These are phyloP conservation scores for Gryllus bimaculatus DNA, from an alignment of 1,140 invertebrate genomes.

Conservation along the genomic window DNA sequence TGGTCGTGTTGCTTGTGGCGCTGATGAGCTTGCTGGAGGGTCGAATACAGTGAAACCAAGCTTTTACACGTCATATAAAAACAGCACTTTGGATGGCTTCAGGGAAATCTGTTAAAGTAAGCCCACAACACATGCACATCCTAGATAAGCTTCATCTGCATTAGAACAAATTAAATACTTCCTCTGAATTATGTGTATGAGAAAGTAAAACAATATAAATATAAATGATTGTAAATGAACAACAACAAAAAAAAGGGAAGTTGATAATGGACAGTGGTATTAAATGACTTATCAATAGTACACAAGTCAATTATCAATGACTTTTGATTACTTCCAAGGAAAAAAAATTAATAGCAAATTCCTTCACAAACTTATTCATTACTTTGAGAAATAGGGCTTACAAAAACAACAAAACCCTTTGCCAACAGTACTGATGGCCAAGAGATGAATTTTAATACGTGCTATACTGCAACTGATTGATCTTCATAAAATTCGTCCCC, in stretches of 20 bases:
- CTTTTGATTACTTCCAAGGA: too few species aligned
- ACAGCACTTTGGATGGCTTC: background rate
- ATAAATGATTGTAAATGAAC: too few species aligned
- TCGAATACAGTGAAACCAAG: constrained; percentile 4
- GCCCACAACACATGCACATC: background rate
- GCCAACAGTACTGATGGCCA: background rate
- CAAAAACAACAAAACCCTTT: background rate
- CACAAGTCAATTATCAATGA: too few species aligned
- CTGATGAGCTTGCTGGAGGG: background rate
- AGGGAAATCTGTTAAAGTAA: background rate
- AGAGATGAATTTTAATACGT: background rate
- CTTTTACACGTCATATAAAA: background rate
- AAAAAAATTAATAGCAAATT: too few species aligned
- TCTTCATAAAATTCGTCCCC: background rate
- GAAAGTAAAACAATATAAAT: too few species aligned
- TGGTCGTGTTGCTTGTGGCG: background rate
- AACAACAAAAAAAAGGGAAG: too few species aligned
- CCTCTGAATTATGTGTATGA: too few species aligned
- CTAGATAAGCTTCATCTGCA: background rate
- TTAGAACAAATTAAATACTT: too few species aligned
- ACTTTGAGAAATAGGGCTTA: background rate
- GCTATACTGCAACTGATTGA: background rate
- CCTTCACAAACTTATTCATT: background rate
- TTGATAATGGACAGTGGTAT: too few species aligned
- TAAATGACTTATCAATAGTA: too few species aligned